Conservation (phyloP, 2,113 vertebrate species). For the Pituophis catenifer region DNA sequence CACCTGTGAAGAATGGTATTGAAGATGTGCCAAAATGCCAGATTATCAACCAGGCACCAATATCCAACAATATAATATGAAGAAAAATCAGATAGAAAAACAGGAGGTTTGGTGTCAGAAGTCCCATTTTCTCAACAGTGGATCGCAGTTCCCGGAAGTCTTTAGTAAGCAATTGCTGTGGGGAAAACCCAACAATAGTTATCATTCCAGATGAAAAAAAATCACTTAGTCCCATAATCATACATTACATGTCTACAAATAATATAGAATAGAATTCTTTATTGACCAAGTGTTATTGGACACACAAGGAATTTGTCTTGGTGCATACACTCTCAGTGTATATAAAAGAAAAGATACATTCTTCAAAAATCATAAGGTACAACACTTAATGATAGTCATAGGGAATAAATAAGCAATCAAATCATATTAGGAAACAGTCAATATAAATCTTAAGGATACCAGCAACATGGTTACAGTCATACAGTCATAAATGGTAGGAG, state of each 20-base stretch:
- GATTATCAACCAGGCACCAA: constrained; percentile 70
- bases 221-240: neutral
- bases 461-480: too few species aligned
- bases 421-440: too few species aligned
- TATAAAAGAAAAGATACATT: too few species aligned
- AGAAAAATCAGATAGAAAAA: constrained; percentile 72
- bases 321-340: too few species aligned
- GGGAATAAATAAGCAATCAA: too few species aligned
- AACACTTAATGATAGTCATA: too few species aligned
- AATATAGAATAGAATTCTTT: neutral
- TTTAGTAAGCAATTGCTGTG: constrained; percentile 64
- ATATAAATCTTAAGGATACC: too few species aligned
- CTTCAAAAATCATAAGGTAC: too few species aligned
- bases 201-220: neutral
- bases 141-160: constrained; percentile 71
- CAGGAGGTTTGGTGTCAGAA: constrained; percentile 63
- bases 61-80: constrained; percentile 76
- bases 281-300: too few species aligned
- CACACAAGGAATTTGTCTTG: too few species aligned
- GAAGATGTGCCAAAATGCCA: constrained; percentile 70
- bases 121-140: constrained; percentile 66
- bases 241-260: neutral
- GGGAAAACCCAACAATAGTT: neutral
- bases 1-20: constrained; percentile 60
- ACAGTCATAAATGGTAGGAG: too few species aligned